A percentile compares a stretch with the other conserved stretches of the same genome.
phyloP scores from a whole-genome alignment of 2,888 invertebrate species.

The Drosophila limbata region DNA sequence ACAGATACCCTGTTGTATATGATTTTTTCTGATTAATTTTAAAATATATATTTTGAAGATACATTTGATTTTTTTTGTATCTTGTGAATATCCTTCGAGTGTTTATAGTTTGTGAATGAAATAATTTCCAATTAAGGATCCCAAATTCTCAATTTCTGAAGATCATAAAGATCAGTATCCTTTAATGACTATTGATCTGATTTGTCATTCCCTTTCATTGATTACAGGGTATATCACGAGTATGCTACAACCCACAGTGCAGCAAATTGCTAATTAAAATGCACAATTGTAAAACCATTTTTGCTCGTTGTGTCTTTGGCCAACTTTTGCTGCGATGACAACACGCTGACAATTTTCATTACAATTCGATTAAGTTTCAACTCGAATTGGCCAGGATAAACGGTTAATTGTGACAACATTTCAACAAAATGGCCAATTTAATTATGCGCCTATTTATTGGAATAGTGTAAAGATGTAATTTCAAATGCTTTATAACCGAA shows the following conservation, averaged over 20 bases:
- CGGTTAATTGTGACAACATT: conserved; percentile 51
- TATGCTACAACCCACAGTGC: conserved; percentile 1
- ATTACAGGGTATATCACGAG: conserved; percentile 13
- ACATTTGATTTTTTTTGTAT: too few species aligned
- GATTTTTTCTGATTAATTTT: not conserved
- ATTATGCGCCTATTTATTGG: conserved; percentile 30
- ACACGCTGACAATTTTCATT: conserved; percentile 68
- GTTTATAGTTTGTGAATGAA: too few species aligned
- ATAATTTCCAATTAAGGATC: too few species aligned
- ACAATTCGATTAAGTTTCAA: conserved; percentile 68
- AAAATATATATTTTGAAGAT: not conserved
- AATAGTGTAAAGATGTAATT: conserved; percentile 1
- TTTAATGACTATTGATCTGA: too few species aligned
- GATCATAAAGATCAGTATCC: too few species aligned
- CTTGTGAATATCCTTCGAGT: too few species aligned
- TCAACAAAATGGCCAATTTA: conserved; percentile 32
- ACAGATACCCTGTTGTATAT: not conserved
- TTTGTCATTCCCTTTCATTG: not conserved
- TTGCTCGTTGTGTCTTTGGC: conserved; percentile 3
- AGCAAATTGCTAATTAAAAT: conserved; percentile 70
- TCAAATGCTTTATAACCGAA: not conserved
- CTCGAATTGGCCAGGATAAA: conserved; percentile 17
- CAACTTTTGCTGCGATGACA: conserved; percentile 30
- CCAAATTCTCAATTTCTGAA: too few species aligned
- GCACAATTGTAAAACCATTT: conserved; percentile 34